Percentiles rank a stretch among this genome's conserved stretches.
These are phyloP conservation scores for Drosophila jambulina DNA, from an alignment of 1,140 invertebrate genomes.

Conservation along the genomic window DNA sequence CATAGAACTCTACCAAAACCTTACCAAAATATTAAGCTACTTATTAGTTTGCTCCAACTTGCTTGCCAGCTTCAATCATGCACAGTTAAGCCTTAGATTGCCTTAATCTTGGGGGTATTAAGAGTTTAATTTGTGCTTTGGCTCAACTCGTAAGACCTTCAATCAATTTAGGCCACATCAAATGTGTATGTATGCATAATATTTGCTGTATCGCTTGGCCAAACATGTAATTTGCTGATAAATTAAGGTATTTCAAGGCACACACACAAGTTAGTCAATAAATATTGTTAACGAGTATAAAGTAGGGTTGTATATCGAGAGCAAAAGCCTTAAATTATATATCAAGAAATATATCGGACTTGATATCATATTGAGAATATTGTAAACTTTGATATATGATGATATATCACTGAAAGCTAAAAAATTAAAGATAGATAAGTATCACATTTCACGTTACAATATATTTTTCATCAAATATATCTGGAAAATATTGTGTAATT, in stretches of 20 bases:
- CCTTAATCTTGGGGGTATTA: not conserved
- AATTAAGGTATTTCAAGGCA: slow-evolving; percentile 1
- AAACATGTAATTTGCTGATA: slow-evolving; percentile 46
- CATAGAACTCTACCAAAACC: not conserved
- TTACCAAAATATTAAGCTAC: not conserved
- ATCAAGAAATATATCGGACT: not conserved
- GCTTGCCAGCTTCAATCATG: not conserved
- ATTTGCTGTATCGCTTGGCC: slow-evolving; percentile 13
- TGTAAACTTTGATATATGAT: not conserved
- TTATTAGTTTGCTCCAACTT: not conserved
- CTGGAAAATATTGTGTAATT: not conserved
- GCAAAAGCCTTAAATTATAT: not conserved
- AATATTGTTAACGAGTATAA: slow-evolving; percentile 9
- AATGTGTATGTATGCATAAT: slow-evolving; percentile 3
- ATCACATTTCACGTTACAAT: not conserved
- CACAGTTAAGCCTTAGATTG: not conserved
- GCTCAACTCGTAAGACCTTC: not conserved
- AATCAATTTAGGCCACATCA: slow-evolving; percentile 9
- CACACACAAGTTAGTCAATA: slow-evolving; percentile 2
- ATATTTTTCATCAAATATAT: not conserved
- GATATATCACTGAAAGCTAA: not conserved
- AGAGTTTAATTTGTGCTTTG: slow-evolving; percentile 1
- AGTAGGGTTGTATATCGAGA: not conserved
- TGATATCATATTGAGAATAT: not conserved
- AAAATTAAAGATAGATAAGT: not conserved